phyloP scores from a whole-genome alignment of 2,113 vertebrate species.

The Myrmecobius fasciatus region DNA sequence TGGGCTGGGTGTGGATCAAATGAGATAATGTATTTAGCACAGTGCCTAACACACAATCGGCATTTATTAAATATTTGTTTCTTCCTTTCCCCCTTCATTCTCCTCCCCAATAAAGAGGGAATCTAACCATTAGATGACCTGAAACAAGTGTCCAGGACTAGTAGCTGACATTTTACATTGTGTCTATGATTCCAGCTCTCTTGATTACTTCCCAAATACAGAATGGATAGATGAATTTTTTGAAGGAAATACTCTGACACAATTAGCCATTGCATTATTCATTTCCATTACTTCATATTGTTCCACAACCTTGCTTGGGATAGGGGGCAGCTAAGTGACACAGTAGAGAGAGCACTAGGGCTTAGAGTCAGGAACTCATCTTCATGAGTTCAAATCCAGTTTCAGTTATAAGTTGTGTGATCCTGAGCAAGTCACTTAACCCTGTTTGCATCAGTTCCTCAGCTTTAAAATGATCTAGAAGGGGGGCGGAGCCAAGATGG shows the following conservation, averaged over 20 bases:
- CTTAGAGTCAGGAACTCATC: too few relatives aligned
- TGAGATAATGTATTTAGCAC: neutral
- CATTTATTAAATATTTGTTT: neutral
- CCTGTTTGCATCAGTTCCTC: too few relatives aligned
- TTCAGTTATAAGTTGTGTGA: too few relatives aligned
- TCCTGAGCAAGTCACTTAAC: too few relatives aligned
- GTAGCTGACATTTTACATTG: neutral
- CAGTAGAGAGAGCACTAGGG: neutral
- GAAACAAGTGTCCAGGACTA: neutral
- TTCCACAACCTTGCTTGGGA: neutral
- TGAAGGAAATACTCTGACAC: neutral
- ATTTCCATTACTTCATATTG: neutral
- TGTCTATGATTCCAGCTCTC: neutral
- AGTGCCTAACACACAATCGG: neutral
- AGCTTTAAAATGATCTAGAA: too few relatives aligned
- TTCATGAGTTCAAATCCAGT: too few relatives aligned
- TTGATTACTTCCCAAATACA: neutral
- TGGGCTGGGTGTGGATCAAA: neutral
- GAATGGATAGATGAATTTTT: neutral
- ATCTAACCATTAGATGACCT: neutral
- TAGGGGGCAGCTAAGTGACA: neutral
- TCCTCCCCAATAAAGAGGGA: neutral
- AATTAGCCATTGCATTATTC: neutral
- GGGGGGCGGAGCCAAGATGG: too few relatives aligned
- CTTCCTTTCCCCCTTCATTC: neutral